These are phyloP conservation scores for Scylla paramamosain DNA, from an alignment of 1,140 invertebrate species.

Conservation along the genomic window DNA sequence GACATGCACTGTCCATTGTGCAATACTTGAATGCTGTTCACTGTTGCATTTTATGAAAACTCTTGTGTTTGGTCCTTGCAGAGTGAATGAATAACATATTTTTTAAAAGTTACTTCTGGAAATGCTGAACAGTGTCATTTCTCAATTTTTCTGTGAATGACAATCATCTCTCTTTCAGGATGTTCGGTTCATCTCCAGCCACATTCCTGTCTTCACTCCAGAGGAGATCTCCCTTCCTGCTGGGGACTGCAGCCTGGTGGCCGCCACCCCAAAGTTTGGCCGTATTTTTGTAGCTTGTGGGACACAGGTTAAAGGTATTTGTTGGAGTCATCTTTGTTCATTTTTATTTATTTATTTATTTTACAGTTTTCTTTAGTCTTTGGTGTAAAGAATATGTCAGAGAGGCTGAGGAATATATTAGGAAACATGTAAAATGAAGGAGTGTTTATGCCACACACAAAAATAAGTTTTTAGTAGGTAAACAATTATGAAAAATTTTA, in stretches of 20 bases:
- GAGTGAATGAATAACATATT: neutral
- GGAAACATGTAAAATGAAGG: no score
- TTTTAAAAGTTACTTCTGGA: neutral
- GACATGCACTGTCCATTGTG: no score
- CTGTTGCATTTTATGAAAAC: neutral
- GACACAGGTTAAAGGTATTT: constrained; percentile 54
- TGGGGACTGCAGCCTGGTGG: constrained; percentile 44
- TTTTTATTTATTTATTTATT: neutral
- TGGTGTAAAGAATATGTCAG: no score
- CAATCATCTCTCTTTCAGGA: constrained; percentile 47
- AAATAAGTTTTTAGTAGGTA: no score
- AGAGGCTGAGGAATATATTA: no score
- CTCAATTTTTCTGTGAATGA: neutral
- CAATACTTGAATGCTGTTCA: no score
- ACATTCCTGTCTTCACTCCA: constrained; percentile 31
- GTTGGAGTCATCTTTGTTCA: neutral
- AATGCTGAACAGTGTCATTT: neutral
- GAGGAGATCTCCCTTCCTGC: constrained; percentile 9
- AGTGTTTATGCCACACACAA: no score
- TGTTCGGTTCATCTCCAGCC: constrained; percentile 41
- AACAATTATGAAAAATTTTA: no score
- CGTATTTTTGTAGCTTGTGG: constrained; percentile 40
- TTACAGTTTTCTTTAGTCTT: no score
- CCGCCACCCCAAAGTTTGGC: constrained; percentile 49
- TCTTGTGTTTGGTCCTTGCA: neutral